Base-by-base conservation (phyloP, 2,888 invertebrate genomes). In the Melanophora roralis region DNA sequence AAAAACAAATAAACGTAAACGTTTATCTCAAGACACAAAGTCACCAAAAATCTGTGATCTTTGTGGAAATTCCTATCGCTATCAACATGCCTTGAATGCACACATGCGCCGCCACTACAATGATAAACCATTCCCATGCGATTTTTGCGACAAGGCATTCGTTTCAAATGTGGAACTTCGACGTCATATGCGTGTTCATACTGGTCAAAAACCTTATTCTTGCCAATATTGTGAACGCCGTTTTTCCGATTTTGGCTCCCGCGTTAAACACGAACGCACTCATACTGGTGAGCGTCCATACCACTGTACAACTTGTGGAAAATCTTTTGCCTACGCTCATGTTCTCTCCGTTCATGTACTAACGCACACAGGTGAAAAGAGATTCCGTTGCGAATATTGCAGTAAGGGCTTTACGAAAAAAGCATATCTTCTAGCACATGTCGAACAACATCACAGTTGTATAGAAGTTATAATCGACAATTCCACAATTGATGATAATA, bases 181-280 rank as follows among this genome's bases (percentile, higher is more conserved):
- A 1, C 88, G 90, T 0, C 90, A 90, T 53, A 90, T 90, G 89
- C 86, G 90, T 1, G 89, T 89, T 1, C 90, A 90, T 21, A 90
- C 89, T 2, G 90, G 90, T 0, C 87, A 89, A 21, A 90, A 90
- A 81, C 90, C 90, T 0, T 90, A 90, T 62, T 84, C 86, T 14
- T 90, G 90, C 32, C 84, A 84, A 16, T 89, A 85, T 69, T 90
- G 90, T 57, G 88, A 89, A 9, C 85, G 90, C 1, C 85, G 88
- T 0, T 90, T 90, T 77, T 90, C 90, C 1, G 90, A 90, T 76
- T 90, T 89, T 79, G 90, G 90, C 1, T 90, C 89, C 74, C 86
- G 90, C 57, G 89, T 89, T 38, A 90, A 90, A 78, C 90, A 90
- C 60, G 90, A 90, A 73, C 85, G 90, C 14, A 89, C 89, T 0